phyloP scores from a whole-genome alignment of 2,113 vertebrate species.

The Esox niger region DNA sequence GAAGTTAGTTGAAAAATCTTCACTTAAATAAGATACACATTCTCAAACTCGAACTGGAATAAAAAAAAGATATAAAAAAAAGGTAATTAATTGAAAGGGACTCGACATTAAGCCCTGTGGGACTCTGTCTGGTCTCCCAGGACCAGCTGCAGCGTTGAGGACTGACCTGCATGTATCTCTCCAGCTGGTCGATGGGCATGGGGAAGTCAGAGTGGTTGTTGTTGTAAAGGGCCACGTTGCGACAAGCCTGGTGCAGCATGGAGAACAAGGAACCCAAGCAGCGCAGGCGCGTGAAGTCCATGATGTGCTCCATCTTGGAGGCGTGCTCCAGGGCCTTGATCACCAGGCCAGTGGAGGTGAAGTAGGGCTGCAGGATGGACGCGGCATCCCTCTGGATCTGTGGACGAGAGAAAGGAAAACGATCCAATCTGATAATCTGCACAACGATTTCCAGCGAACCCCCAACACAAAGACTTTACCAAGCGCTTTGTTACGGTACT shows the following conservation, averaged over 20 bases:
- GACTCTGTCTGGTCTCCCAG: too few relatives aligned
- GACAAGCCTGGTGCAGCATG: constrained; percentile 97
- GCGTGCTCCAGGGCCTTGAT: constrained; percentile 96
- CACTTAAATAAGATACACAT: too few relatives aligned
- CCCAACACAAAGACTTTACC: too few relatives aligned
- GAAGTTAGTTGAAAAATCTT: too few relatives aligned
- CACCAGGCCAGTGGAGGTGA: constrained; percentile 92
- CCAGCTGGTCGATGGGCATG: constrained; percentile 94
- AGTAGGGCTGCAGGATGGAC: constrained; percentile 89
- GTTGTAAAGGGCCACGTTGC: constrained; percentile 94
- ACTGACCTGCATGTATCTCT: constrained; percentile 93
- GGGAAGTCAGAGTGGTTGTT: constrained; percentile 97
- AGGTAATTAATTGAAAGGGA: too few relatives aligned
- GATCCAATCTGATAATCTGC: too few relatives aligned
- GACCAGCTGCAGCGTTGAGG: neutral
- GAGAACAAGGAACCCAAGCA: constrained; percentile 94
- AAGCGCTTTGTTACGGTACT: too few relatives aligned
- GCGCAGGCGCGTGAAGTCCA: constrained; percentile 96
- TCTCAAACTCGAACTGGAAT: too few relatives aligned
- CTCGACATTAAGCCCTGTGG: neutral
- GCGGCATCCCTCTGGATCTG: constrained; percentile 94
- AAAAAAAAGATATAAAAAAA: too few relatives aligned
- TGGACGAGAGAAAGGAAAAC: neutral
- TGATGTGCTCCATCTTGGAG: constrained; percentile 96
- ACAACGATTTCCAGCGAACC: too few relatives aligned